Evolutionary conservation across 2,797 vertebrate species (phyloP).

Genomic region (Hafferia zeledoni): DNA sequence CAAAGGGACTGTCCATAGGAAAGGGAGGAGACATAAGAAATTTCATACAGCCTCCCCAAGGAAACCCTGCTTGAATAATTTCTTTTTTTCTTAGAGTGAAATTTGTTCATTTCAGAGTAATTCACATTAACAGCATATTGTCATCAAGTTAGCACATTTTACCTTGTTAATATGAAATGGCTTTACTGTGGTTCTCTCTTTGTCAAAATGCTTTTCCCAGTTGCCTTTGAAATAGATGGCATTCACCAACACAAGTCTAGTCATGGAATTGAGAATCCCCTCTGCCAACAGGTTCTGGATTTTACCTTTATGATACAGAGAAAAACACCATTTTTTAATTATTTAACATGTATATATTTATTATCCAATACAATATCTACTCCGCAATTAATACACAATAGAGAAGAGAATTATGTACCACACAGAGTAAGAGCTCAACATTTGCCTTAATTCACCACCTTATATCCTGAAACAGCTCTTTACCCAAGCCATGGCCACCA

Average conservation of each 20-base stretch:
- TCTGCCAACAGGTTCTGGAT: conserved; percentile 84
- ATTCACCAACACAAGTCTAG: conserved; percentile 85
- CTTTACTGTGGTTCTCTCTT: conserved; percentile 74
- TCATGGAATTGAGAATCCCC: conserved; percentile 70
- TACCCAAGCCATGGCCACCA: conserved; percentile 15
- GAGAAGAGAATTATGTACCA: neutral
- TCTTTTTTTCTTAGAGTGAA: neutral
- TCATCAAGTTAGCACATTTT: neutral
- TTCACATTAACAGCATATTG: neutral
- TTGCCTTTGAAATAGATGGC: conserved; percentile 92
- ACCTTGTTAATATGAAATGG: conserved; percentile 85
- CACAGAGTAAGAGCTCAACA: neutral
- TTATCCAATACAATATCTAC: neutral
- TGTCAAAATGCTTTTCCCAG: conserved; percentile 81
- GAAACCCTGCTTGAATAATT: too few relatives aligned
- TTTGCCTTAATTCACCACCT: neutral
- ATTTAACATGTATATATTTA: neutral
- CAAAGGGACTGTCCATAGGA: fast-evolving
- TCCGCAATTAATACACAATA: neutral
- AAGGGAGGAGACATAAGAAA: fast-evolving
- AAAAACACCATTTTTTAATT: neutral
- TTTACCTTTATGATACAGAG: conserved; percentile 79
- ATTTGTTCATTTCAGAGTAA: neutral
- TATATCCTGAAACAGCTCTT: neutral
- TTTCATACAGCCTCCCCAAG: neutral